Evolutionary conservation across 2,888 invertebrate genomes (phyloP).

Genomic region (Drosophila leonis): DNA sequence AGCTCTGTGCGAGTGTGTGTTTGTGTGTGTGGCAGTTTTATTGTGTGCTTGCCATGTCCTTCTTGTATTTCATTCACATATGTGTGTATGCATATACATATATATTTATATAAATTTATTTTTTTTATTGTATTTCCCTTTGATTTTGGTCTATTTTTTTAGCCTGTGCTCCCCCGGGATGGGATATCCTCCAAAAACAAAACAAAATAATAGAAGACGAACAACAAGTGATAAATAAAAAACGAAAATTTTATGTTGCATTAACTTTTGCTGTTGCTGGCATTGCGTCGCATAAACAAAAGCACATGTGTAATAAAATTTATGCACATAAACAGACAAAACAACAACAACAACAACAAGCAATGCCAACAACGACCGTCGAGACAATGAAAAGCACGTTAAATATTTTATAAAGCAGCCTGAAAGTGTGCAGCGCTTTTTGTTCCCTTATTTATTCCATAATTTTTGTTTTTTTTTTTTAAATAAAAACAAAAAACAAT

Average conservation of each 20-base stretch:
- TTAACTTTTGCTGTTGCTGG: conserved; percentile 63
- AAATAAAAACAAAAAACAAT: conserved; percentile 27
- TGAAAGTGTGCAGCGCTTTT: conserved; percentile 48
- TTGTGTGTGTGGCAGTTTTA: conserved; percentile 69
- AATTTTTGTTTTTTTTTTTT: too few relatives aligned
- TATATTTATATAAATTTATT: conserved; percentile 24
- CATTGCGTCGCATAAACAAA: conserved; percentile 67
- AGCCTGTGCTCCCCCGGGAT: conserved; percentile 44
- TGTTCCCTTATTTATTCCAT: conserved; percentile 14
- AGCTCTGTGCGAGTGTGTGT: conserved; percentile 5
- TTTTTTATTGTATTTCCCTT: conserved; percentile 61
- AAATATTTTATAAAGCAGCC: conserved; percentile 73
- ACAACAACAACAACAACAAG: conserved; percentile 29
- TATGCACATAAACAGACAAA: conserved; percentile 71
- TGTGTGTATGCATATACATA: neutral
- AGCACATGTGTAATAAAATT: conserved; percentile 78
- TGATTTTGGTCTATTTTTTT: conserved; percentile 58
- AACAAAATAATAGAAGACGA: conserved; percentile 2
- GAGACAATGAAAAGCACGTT: conserved; percentile 74
- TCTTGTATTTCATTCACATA: conserved; percentile 32
- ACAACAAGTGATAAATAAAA: conserved; percentile 68
- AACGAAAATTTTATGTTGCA: conserved; percentile 76
- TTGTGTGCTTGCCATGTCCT: conserved; percentile 53
- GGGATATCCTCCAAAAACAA: conserved; percentile 15
- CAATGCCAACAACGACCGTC: conserved; percentile 21